Evolutionary conservation across 2,888 invertebrate species (phyloP), one percentile per base, ranked within the genome.

Genomic region (Epirrhoe alternata): DNA sequence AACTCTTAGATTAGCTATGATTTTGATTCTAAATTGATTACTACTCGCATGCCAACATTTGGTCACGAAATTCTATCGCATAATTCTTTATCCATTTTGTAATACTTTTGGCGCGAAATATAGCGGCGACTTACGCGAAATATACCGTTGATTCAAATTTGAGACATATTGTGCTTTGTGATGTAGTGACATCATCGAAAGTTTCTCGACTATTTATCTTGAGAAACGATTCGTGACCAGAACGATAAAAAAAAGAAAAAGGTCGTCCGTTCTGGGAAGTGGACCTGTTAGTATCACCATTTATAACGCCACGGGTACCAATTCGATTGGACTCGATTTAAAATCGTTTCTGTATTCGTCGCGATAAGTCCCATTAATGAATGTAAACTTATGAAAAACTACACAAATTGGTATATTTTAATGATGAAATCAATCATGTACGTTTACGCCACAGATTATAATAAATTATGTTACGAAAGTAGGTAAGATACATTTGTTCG

Each of bases 261-360:
- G 76, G 76, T 76, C 77, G 85, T 78, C 84, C 86, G 81, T 90
- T 90, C 90, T 76, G 81, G 87, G 91, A 91, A 90, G 71, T 76
- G 81, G 77, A 83, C 88, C 86, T 86, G 88, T 90, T 88, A 86
- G 87, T 87, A 85, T 83, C 85, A 85, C 83, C 90, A 90, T 90
- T 90, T 90, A 90, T 90, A 86, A 89, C 88, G 79, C 90, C 85
- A 82, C 86, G 82, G 89, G 88, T 80, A 82, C 79, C 83, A 77
- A 73, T 75, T 72, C 69, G 71, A 66, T 71, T 68, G 64, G 64
- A 58, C 61, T 72, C 65, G 67, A 68, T 71, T 66, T 62, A 52
- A 66, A 74, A 69, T 71, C 69, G 72, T 67, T 64, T 66, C 59
- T 60, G 63, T 65, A 59, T 69, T 61, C 66, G 56, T 64, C 59